Base-by-base conservation (phyloP, 2,888 invertebrate species). In the Meteorus cinctellus region DNA sequence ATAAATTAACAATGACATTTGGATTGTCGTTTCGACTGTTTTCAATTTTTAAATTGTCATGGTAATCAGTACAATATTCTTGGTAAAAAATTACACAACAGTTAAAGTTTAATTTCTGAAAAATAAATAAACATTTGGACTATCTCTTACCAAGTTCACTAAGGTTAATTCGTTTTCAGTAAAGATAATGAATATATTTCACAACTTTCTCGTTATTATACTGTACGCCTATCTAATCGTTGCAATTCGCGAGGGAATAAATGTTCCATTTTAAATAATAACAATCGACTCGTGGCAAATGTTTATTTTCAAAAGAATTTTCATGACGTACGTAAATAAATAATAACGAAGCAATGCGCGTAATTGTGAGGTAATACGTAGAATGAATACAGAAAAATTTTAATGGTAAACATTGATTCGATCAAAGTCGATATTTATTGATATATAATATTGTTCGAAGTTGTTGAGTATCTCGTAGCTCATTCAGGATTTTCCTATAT, bases 351-450 rank as follows among this genome's bases (percentile, higher is more conserved):
- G 41, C 41, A 24, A 19, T 55, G n/a, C 24, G n/a, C 19, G 55
- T 55, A 8, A 55, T 55, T 55, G 55, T 10, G n/a, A 19, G 24
- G n/a, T 12, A 12, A 55, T 55, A 55, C 48, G 48, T 48, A 14
- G 14, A 48, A 48, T 48, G 48, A 48, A 55, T 55, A 3, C 1
- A 8, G n/a, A 24, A 51, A n/a, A 51, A 24, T 41, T 12, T 41
- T 8, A 55, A 24, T 55, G 55, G n/a, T 6, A 24, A 24, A 19
- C 10, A 55, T 55, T 55, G n/a, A 4, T 6, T 10, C 2, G 24
- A 55, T 55, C 55, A 55, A 55, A 55, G 55, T 55, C 8, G 1
- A 55, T 8, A 55, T 55, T 55, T 55, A 55, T 55, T 45, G 45
- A 45, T 0, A 45, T 14, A 16, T 45, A 10, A 8, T 48, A 48